phyloP scores from a whole-genome alignment of 2,888 invertebrate genomes.

The Deroplatys truncata region DNA sequence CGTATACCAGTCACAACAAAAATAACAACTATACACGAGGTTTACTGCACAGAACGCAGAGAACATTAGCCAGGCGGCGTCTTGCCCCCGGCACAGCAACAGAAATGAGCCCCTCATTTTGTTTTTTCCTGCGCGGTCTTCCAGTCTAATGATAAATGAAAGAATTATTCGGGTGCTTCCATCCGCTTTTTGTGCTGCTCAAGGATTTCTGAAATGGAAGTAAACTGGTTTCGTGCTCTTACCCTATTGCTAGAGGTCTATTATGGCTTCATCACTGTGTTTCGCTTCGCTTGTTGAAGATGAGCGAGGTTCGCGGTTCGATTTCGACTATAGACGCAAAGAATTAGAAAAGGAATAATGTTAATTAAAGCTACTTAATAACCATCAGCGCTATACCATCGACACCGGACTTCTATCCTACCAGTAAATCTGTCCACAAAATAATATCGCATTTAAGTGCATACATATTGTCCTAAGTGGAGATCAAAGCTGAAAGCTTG shows the following conservation, averaged over 20 bases:
- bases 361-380: no score
- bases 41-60: background rate
- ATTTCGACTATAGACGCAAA: no score
- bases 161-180: background rate
- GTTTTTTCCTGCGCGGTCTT: background rate
- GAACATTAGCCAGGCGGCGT: background rate
- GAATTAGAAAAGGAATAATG: no score
- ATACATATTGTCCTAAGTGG: no score
- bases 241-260: background rate
- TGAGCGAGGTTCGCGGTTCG: background rate
- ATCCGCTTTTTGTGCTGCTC: background rate
- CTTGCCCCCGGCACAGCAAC: background rate
- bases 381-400: no score
- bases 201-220: background rate
- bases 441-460: no score
- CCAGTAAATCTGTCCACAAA: no score
- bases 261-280: background rate
- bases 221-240: background rate
- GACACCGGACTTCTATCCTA: no score
- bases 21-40: no score
- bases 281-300: background rate
- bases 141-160: background rate
- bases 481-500: no score
- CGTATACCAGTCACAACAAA: no score
- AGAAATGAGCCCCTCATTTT: background rate